Evolutionary conservation across 2,888 invertebrate genomes (phyloP).

Genomic region (Amorpha juglandis): DNA sequence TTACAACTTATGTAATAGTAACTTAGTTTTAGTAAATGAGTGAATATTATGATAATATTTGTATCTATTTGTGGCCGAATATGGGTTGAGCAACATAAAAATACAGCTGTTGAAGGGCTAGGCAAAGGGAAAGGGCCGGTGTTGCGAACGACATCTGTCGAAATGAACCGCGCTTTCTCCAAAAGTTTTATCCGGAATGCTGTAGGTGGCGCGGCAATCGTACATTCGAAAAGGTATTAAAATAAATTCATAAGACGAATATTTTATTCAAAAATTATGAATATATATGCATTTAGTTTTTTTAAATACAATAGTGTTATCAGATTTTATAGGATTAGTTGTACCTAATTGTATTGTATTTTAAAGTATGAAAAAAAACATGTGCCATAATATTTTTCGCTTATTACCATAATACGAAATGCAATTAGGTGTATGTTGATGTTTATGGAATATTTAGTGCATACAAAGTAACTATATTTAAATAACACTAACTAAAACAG

Average conservation of each 20-base stretch:
- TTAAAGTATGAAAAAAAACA: no score
- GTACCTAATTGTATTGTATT: no score
- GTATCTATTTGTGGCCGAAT: no score
- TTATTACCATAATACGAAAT: neutral
- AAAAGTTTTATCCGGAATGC: neutral
- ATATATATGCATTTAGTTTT: neutral
- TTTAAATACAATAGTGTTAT: neutral
- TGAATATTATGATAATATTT: no score
- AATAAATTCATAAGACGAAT: neutral
- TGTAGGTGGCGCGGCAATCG: slow-evolving; percentile 9
- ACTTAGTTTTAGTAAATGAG: no score
- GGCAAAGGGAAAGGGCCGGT: slow-evolving; percentile 8
- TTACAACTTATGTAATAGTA: no score
- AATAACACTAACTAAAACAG: no score
- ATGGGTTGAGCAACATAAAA: no score
- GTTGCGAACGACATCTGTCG: slow-evolving; percentile 17
- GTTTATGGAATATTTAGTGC: neutral
- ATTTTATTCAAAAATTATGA: neutral
- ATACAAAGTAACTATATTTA: neutral
- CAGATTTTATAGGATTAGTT: neutral
- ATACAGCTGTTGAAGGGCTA: neutral
- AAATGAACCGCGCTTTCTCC: neutral
- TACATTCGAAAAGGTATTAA: no score
- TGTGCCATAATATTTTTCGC: neutral
- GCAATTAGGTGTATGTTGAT: neutral